Conservation (phyloP, 2,797 vertebrate genomes). For the Poeciliopsis turneri region DNA sequence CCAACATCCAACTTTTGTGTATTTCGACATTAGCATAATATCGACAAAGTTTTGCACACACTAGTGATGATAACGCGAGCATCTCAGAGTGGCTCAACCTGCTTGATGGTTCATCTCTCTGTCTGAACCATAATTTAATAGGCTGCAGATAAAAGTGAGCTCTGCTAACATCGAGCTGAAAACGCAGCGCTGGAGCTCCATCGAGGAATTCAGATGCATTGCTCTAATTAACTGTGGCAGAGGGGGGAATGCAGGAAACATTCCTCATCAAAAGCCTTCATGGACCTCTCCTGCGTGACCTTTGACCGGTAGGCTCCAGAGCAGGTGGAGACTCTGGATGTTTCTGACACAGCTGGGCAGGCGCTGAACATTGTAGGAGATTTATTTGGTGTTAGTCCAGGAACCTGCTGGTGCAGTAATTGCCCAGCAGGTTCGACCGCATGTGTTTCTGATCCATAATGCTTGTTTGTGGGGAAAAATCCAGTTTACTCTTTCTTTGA, state of each 20-base stretch:
- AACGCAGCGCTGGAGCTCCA: not conserved
- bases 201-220: slow-evolving; percentile 18
- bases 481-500: slow-evolving; percentile 28
- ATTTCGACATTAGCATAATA: too few species aligned
- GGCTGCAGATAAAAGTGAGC: not conserved
- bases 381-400: slow-evolving; percentile 60
- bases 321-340: slow-evolving; percentile 60
- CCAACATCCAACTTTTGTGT: too few species aligned
- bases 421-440: slow-evolving; percentile 48
- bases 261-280: slow-evolving; percentile 21
- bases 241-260: slow-evolving; percentile 21
- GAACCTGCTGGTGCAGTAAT: slow-evolving; percentile 54
- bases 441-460: slow-evolving; percentile 59
- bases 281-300: slow-evolving; percentile 35
- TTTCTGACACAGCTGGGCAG: not conserved
- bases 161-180: not conserved
- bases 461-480: slow-evolving; percentile 29
- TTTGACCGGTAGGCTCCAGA: slow-evolving; percentile 51
- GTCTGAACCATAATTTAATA: not conserved
- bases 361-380: slow-evolving; percentile 9
- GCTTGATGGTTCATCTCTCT: not conserved
- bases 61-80: too few species aligned
- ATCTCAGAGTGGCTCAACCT: not conserved
- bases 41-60: too few species aligned
- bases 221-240: slow-evolving; percentile 50